phyloP scores from a whole-genome alignment of 2,797 vertebrate genomes.

The Anguilla pacifica region DNA sequence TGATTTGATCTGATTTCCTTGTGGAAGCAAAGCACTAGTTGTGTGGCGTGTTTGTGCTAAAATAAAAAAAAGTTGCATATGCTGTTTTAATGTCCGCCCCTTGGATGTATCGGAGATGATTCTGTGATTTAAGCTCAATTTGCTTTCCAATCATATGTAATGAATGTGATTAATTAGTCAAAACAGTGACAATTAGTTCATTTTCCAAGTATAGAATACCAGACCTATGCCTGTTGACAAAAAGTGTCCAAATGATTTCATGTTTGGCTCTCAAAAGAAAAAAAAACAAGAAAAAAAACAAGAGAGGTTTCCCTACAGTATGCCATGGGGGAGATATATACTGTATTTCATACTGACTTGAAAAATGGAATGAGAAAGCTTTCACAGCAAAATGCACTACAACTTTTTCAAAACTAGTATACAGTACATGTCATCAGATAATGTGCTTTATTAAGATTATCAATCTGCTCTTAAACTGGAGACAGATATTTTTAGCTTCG shows the following conservation, averaged over 20 bases:
- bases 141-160: background rate
- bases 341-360: background rate
- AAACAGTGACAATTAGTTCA: too few species aligned
- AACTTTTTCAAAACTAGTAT: background rate
- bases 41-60: background rate
- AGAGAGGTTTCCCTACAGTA: too few species aligned
- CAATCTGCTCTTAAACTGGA: background rate
- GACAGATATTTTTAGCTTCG: background rate
- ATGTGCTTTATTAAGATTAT: background rate
- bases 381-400: background rate
- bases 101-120: background rate
- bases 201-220: too few species aligned
- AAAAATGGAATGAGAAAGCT: conserved; percentile 1
- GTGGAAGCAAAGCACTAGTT: background rate
- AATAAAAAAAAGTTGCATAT: background rate
- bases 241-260: too few species aligned
- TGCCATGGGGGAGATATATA: background rate
- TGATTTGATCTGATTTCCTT: background rate
- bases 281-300: too few species aligned
- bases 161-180: background rate
- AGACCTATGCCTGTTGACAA: too few species aligned
- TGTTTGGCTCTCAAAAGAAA: too few species aligned
- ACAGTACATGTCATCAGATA: background rate
- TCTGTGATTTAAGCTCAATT: background rate
- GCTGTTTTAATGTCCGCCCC: background rate